These are phyloP conservation scores for Hucho hucho DNA, from an alignment of 2,113 vertebrate genomes.

Conservation along the genomic window DNA sequence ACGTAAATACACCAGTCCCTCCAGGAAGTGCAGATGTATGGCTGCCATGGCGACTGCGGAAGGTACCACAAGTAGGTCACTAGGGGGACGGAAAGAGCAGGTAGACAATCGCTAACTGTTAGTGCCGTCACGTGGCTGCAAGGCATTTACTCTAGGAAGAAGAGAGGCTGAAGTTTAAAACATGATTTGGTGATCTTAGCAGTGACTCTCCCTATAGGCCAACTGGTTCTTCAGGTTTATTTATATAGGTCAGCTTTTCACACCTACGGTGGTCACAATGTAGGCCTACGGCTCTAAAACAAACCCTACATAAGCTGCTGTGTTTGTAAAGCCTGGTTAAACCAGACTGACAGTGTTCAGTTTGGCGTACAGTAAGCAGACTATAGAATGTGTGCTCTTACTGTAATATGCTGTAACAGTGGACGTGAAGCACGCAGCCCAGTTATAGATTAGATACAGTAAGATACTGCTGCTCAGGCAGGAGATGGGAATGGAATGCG, in stretches of 20 bases:
- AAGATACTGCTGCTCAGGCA: neutral
- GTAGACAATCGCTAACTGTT: neutral
- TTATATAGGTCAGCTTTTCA: neutral
- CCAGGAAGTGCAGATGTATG: constrained; percentile 3
- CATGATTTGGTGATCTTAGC: neutral
- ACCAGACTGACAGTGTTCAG: no score
- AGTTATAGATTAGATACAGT: neutral
- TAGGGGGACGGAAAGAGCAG: neutral
- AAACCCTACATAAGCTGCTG: neutral
- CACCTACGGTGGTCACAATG: neutral
- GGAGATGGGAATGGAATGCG: neutral
- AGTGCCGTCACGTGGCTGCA: neutral
- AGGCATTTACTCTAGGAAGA: neutral
- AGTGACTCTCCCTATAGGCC: neutral
- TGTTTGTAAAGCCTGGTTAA: neutral
- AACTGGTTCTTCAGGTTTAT: neutral
- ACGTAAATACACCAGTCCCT: neutral
- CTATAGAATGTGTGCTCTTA: neutral
- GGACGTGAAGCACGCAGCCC: neutral
- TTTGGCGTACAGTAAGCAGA: neutral
- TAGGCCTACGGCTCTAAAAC: neutral
- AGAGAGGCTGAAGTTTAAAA: neutral
- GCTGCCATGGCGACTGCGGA: constrained; percentile 12
- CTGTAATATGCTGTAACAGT: neutral
- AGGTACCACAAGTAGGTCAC: constrained; percentile 35